A percentile compares a stretch with the other conserved stretches of the same genome.
These are phyloP conservation scores for Setipinna tenuifilis DNA, from an alignment of 2,797 vertebrate genomes.

Conservation along the genomic window DNA sequence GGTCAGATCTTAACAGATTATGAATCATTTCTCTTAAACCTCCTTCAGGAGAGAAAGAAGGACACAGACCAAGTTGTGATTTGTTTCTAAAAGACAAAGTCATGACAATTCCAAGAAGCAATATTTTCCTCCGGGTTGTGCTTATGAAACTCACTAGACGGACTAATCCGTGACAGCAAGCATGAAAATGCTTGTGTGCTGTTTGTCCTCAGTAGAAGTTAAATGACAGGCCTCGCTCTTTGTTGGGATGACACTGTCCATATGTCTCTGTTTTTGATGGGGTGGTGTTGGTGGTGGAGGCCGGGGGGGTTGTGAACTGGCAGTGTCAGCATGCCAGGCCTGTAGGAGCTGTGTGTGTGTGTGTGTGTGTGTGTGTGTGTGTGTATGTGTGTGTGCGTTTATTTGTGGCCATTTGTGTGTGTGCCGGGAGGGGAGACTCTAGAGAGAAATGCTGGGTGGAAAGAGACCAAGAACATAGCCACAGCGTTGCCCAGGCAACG, in stretches of 20 bases:
- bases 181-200: constrained; percentile 43
- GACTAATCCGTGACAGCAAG: not conserved
- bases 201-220: constrained; percentile 38
- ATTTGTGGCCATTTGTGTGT: not conserved
- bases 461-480: constrained; percentile 69
- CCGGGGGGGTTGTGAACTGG: not conserved
- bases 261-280: constrained; percentile 28
- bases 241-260: constrained; percentile 55
- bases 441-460: constrained; percentile 62
- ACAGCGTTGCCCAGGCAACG: constrained; percentile 71
- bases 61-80: no score
- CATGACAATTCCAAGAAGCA: no score
- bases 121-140: no score
- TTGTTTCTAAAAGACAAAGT: no score
- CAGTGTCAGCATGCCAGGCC: constrained; percentile 18
- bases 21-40: no score
- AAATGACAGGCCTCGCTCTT: constrained; percentile 38
- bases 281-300: not conserved
- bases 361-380: not conserved
- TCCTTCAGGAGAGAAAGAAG: no score
- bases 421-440: not conserved
- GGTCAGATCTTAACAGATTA: no score
- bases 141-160: not conserved
- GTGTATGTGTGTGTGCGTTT: constrained; percentile 18
- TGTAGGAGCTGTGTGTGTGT: not conserved